Conservation (phyloP, 2,888 invertebrate genomes). For the Spodoptera exigua region DNA sequence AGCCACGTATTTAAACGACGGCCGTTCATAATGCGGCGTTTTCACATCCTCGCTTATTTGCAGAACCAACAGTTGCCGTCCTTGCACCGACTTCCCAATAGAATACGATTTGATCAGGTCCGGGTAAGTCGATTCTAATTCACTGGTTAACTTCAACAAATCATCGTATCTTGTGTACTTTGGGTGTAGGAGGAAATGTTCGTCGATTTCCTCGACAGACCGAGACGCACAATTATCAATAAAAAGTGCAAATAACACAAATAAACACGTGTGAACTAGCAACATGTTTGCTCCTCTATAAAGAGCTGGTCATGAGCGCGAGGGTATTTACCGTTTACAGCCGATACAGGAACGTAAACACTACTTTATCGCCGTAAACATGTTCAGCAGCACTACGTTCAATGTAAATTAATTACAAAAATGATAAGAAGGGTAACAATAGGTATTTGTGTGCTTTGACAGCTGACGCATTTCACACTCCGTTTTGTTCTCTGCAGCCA, state of each 20-base stretch:
- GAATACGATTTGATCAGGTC: slow-evolving; percentile 91
- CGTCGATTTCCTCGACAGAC: slow-evolving; percentile 77
- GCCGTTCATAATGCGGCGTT: slow-evolving; percentile 90
- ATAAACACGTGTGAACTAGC: slow-evolving; percentile 69
- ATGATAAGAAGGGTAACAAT: slow-evolving; percentile 50
- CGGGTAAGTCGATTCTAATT: slow-evolving; percentile 91
- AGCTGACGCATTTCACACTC: slow-evolving; percentile 45
- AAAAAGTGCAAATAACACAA: slow-evolving; percentile 76
- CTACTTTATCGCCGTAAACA: slow-evolving; percentile 66
- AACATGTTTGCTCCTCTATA: slow-evolving; percentile 67
- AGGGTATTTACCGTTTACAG: slow-evolving; percentile 47
- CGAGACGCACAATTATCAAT: slow-evolving; percentile 74
- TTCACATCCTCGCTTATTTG: slow-evolving; percentile 93
- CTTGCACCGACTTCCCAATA: slow-evolving; percentile 95
- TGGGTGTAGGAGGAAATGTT: slow-evolving; percentile 89
- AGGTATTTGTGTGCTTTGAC: slow-evolving; percentile 46
- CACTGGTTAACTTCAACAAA: slow-evolving; percentile 90
- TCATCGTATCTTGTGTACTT: slow-evolving; percentile 93
- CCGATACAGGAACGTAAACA: slow-evolving; percentile 62
- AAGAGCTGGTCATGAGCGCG: slow-evolving; percentile 45
- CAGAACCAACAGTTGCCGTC: slow-evolving; percentile 94
- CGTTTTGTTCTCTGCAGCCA: slow-evolving; percentile 14
- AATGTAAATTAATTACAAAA: slow-evolving; percentile 48
- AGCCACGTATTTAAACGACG: slow-evolving; percentile 97
- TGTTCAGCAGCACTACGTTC: slow-evolving; percentile 55